Conservation (phyloP, 1,140 invertebrate genomes). For the Drosophila insularis region DNA sequence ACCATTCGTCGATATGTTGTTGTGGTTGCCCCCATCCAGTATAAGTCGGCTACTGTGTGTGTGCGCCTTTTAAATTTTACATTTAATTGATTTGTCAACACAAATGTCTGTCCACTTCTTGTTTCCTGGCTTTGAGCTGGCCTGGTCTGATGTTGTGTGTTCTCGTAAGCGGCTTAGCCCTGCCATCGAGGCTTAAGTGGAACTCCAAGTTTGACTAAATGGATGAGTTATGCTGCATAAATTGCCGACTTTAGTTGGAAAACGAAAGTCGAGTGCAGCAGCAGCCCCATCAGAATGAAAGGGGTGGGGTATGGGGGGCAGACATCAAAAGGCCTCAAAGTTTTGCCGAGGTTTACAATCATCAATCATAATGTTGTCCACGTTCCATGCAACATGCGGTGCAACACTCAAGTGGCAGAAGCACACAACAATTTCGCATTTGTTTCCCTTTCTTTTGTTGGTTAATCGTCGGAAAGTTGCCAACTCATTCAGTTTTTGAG, state of each 20-base stretch:
- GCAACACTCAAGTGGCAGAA: slow-evolving; percentile 7
- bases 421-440: slow-evolving; percentile 1
- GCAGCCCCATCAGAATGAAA: background rate
- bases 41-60: slow-evolving; percentile 56
- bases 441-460: slow-evolving; percentile 10
- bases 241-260: slow-evolving; percentile 66
- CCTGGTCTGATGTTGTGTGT: slow-evolving; percentile 22
- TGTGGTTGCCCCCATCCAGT: background rate
- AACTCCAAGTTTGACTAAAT: slow-evolving; percentile 50
- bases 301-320: slow-evolving; percentile 2
- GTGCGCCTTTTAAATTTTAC: slow-evolving; percentile 67
- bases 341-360: slow-evolving; percentile 58
- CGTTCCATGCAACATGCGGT: background rate
- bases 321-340: slow-evolving; percentile 61
- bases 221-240: slow-evolving; percentile 75
- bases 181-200: slow-evolving; percentile 22
- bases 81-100: slow-evolving; percentile 81
- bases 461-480: slow-evolving; percentile 44
- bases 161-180: slow-evolving; percentile 61
- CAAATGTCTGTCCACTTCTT: slow-evolving; percentile 62
- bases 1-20: background rate
- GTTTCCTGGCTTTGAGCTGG: slow-evolving; percentile 2
- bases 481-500: slow-evolving; percentile 53
- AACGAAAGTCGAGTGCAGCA: slow-evolving; percentile 61
- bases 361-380: slow-evolving; percentile 60